phyloP scores from a whole-genome alignment of 2,888 invertebrate genomes.

The Abrostola tripartita region DNA sequence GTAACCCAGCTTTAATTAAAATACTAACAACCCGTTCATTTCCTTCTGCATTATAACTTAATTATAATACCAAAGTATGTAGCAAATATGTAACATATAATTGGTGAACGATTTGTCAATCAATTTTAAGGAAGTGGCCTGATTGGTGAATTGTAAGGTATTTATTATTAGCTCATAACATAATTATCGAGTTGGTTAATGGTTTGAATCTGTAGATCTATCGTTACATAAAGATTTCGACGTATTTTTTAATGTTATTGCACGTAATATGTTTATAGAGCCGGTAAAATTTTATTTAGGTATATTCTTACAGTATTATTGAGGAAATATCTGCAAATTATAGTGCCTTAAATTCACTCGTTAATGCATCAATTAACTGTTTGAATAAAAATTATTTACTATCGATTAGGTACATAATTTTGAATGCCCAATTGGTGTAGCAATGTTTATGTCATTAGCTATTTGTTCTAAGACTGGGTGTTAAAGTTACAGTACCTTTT shows the following conservation, averaged over 20 bases:
- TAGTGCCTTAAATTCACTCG: no score
- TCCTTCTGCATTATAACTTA: neutral
- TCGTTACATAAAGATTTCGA: neutral
- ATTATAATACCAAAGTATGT: neutral
- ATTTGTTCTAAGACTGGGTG: no score
- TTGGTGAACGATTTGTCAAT: conserved; percentile 3
- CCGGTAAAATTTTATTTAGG: no score
- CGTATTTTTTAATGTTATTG: neutral
- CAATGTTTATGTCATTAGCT: no score
- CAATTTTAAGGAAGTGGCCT: conserved; percentile 3
- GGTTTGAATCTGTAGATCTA: neutral
- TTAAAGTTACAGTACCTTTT: no score
- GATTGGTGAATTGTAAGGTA: neutral
- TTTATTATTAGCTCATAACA: neutral
- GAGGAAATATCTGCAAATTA: no score
- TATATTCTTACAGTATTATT: no score
- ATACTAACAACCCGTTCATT: neutral
- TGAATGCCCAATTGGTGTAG: no score
- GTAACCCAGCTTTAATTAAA: neutral
- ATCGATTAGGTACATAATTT: no score
- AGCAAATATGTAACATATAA: conserved; percentile 1
- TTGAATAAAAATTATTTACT: no score
- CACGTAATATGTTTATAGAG: neutral
- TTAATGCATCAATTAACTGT: no score
- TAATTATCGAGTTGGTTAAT: neutral